A percentile compares a stretch with the other conserved stretches of the same genome.
Evolutionary conservation across 1,140 invertebrate species (phyloP).

Genomic region (Acyrthosiphon pisum): DNA sequence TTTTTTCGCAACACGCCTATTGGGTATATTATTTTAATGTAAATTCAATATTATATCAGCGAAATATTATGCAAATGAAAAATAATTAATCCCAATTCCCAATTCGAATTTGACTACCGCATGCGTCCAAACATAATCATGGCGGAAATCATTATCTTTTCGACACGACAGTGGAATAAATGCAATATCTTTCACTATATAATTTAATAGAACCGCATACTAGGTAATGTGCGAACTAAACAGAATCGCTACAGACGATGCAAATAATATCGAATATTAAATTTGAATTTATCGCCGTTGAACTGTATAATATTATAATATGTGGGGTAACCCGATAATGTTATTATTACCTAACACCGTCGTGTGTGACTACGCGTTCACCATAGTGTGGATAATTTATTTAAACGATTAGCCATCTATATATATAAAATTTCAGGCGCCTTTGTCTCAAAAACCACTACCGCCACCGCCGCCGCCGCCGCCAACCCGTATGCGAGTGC

Average conservation of each 20-base stretch:
- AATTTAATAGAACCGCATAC: not conserved
- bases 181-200: not conserved
- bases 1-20: not conserved
- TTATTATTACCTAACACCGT: not conserved
- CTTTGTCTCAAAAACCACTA: not conserved
- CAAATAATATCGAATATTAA: not conserved
- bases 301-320: not conserved
- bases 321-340: not conserved
- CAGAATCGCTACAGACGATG: not conserved
- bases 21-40: not conserved
- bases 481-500: not conserved
- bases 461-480: not conserved
- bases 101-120: not conserved
- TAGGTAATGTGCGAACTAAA: not conserved
- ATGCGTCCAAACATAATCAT: not conserved
- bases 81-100: slow-evolving; percentile 18
- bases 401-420: not conserved
- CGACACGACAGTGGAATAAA: not conserved
- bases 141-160: not conserved
- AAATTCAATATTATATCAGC: not conserved
- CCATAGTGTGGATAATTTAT: not conserved
- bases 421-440: not conserved
- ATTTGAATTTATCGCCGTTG: not conserved
- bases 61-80: not conserved
- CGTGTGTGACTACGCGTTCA: not conserved